phyloP scores from a whole-genome alignment of 2,113 vertebrate genomes.

The Calyptomena viridis region DNA sequence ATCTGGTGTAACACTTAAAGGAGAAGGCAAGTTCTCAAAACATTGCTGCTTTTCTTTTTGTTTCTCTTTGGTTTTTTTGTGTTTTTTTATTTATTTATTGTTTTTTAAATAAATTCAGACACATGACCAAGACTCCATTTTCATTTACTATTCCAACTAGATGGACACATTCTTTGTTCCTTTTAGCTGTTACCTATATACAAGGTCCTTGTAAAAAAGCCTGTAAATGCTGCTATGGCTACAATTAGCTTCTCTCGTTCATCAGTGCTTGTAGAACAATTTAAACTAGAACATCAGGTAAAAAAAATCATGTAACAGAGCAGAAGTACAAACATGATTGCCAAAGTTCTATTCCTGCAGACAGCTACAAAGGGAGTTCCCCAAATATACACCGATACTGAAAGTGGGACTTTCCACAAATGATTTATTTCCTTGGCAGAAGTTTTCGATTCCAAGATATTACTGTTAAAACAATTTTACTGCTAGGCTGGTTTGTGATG shows the following conservation, averaged over 20 bases:
- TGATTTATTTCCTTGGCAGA: neutral
- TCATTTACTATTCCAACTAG: neutral
- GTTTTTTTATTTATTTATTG: neutral
- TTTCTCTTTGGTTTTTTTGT: neutral
- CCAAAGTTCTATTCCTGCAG: neutral
- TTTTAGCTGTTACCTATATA: neutral
- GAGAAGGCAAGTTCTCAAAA: neutral
- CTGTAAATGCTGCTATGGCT: neutral
- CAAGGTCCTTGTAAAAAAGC: neutral
- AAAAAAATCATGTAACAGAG: neutral
- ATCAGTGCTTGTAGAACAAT: neutral
- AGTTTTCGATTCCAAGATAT: neutral
- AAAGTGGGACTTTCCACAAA: neutral
- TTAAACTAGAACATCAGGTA: neutral
- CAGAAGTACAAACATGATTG: neutral
- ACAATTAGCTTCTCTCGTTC: neutral
- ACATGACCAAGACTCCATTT: neutral
- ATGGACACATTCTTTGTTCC: neutral
- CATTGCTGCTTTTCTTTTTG: neutral
- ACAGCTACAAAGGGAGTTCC: neutral
- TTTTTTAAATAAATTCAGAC: neutral
- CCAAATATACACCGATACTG: neutral
- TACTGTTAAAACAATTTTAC: neutral
- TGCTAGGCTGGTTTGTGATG: neutral
- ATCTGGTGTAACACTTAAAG: neutral